These are phyloP conservation scores for Neria commutata DNA, from an alignment of 2,888 invertebrate species.

Conservation along the genomic window DNA sequence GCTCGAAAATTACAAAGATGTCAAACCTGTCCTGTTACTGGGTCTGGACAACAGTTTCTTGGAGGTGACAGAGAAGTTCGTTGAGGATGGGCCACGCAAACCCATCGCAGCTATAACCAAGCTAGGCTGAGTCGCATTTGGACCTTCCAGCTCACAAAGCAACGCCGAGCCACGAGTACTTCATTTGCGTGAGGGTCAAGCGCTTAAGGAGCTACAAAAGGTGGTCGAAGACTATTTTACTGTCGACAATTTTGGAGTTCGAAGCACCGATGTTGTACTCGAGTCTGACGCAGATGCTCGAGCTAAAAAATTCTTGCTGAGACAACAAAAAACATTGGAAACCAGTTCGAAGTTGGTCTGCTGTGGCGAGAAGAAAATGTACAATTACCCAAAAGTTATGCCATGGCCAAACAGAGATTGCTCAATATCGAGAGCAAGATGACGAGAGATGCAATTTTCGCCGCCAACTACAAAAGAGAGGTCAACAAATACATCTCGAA, in stretches of 20 bases:
- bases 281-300: slow-evolving; percentile 18
- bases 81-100: neutral
- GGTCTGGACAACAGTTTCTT: neutral
- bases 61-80: neutral
- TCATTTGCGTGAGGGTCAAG: neutral
- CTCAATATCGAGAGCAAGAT: slow-evolving; percentile 13
- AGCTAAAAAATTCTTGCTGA: slow-evolving; percentile 15
- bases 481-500: neutral
- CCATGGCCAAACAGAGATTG: slow-evolving; percentile 27
- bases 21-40: neutral
- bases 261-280: neutral
- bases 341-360: slow-evolving; percentile 24
- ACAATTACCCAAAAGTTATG: neutral
- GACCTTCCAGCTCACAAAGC: neutral
- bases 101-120: neutral
- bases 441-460: neutral
- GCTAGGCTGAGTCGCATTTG: neutral
- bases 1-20: neutral
- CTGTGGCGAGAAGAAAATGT: slow-evolving; percentile 21
- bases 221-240: slow-evolving; percentile 19
- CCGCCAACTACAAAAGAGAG: neutral
- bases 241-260: slow-evolving; percentile 18
- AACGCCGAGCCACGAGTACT: neutral
- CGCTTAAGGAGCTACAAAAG: slow-evolving; percentile 1
- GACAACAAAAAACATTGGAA: slow-evolving; percentile 8